Base-by-base conservation (phyloP, 2,888 invertebrate genomes). In the Meliscaeva auricollis region DNA sequence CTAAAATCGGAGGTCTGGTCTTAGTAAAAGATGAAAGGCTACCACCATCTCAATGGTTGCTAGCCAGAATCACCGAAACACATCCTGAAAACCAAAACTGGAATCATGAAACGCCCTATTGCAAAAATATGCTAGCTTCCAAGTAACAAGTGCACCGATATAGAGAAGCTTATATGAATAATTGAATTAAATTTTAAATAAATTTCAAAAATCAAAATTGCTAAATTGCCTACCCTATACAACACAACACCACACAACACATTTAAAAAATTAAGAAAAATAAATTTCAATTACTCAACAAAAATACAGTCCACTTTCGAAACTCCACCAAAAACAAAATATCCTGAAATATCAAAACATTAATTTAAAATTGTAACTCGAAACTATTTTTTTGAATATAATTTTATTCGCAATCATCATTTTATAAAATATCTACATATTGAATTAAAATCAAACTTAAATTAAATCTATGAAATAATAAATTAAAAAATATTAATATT, bases 61-160 rank as follows among this genome's bases (percentile, higher is more conserved):
- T 66, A 22, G 50, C 50, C 17, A 30, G 50, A 11, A 50, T 66
- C 20, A 32, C 13, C 1, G 66, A 66, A 30, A 38, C 32, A 11
- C 48, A 50, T n/a, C 50, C 15, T 66, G 9, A 50, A 48, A 66
- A 66, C 48, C 38, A 32, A 38, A 22, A 52, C 8, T 20, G 68
- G 50, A 20, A 38, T 13, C 2, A 50, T 68, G 6, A 68, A 68
- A 52, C 50, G 38, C 32, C 68, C 68, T 13, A n/a, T 68, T 9
- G 15, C 66, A 15, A 52, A 68, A 52, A 50, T 68, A 8, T 68
- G 68, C 11, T 22, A 35, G 20, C 68, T 68, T 5, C 68, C 68
- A 9, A 52, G 50, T 13, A 64, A 46, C 22, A 35, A 52, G 26
- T 3, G 22, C n/a, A 52, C 7, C 54, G 54, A 54, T 26, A 20